Evolutionary conservation across 2,797 vertebrate genomes (phyloP), one percentile per base, ranked within the genome.

Genomic region (Dendrocincla fuliginosa): DNA sequence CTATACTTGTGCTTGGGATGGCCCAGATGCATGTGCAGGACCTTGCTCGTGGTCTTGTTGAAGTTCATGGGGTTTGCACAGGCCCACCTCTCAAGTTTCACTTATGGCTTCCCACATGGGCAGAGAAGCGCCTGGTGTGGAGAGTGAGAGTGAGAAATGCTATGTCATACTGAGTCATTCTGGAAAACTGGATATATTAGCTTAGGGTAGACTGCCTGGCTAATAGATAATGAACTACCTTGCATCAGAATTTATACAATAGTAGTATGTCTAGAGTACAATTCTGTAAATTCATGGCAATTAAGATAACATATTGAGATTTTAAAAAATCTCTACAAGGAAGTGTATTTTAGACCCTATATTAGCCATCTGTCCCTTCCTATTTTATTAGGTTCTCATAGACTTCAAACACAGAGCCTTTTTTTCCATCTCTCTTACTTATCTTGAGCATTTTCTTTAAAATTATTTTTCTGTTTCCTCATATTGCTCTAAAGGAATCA

Each of bases 361-460:
- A 33, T 75, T 84, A 69, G n/a, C 74, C 57, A 91, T 39, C 84
- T 77, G 37, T 89, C 90, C 15, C 46, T 84, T 55, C 10, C 5
- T 69, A 1, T 75, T 94, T 85, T 90, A 42, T 90, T 85, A 70
- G 28, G 4, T 87, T 20, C 10, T 10, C 63, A 5, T 6, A 60
- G 59, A 57, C 46, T 89, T 89, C 63, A 86, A 63, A 44, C 28
- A 67, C 30, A 44, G 25, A n/a, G 4, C 5, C 2, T 6, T 24
- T 61, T 24, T 80, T 81, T 68, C 24, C 61, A 2, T 53, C n/a
- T 90, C 16, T 92, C 32, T 71, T 65, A 32, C 32, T 60, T 64
- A 75, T n/a, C 28, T 80, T 65, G 10, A 94, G 13, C 28, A 52
- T 95, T 90, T 93, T 79, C 41, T 90, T 89, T 41, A 76, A 88